Conservation (phyloP, 2,113 vertebrate species). For the Thryonomys swinderianus region DNA sequence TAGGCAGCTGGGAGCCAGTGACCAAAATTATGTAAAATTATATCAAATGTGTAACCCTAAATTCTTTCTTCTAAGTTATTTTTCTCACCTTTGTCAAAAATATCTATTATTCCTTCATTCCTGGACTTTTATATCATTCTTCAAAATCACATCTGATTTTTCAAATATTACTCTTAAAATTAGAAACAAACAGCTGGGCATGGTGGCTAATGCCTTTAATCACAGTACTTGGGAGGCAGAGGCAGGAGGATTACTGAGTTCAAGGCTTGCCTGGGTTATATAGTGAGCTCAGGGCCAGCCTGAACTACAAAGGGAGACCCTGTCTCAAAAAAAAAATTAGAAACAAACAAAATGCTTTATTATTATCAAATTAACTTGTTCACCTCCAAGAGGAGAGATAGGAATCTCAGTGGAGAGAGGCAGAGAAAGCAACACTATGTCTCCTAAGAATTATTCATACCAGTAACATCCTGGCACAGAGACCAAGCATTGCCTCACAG, state of each 20-base stretch:
- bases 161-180: neutral
- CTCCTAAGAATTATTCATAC: neutral
- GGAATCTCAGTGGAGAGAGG: neutral
- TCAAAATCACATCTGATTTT: neutral
- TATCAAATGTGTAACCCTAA: neutral
- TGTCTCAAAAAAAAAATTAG: too few species aligned
- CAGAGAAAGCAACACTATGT: rapidly evolving
- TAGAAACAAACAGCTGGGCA: too few species aligned
- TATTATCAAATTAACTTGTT: neutral
- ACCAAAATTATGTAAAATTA: neutral
- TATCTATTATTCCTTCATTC: neutral
- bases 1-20: neutral
- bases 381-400: too few species aligned
- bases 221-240: too few species aligned
- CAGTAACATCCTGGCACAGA: neutral
- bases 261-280: too few species aligned
- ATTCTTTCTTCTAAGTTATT: neutral
- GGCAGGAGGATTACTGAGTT: too few species aligned
- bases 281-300: too few species aligned
- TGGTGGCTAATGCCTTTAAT: too few species aligned
- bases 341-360: neutral
- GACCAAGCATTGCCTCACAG: too few species aligned
- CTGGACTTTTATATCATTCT: neutral
- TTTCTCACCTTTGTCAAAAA: neutral
- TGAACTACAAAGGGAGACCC: too few species aligned